phyloP scores from a whole-genome alignment of 2,797 vertebrate genomes.

The Tenualosa ilisha region DNA sequence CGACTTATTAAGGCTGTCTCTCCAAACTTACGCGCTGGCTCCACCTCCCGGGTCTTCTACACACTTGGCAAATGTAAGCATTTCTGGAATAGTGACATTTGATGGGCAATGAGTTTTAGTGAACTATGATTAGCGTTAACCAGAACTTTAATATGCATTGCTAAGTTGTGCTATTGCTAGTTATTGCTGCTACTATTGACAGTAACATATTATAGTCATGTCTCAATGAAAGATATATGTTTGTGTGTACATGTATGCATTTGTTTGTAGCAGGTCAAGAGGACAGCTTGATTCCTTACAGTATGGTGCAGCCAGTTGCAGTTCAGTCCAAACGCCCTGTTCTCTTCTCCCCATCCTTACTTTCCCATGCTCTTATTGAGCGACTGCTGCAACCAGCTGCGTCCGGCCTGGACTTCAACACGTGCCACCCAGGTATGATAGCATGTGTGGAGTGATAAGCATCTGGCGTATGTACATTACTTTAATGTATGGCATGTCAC shows the following conservation, averaged over 20 bases:
- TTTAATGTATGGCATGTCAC: not conserved
- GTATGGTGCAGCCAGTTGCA: constrained; percentile 80
- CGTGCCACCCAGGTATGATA: constrained; percentile 71
- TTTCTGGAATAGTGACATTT: not conserved
- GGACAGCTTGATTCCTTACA: constrained; percentile 84
- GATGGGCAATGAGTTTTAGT: too few species aligned
- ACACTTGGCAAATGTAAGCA: constrained; percentile 76
- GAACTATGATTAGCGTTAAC: too few species aligned
- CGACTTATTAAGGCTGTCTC: constrained; percentile 81
- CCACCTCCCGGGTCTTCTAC: constrained; percentile 68
- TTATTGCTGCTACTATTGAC: too few species aligned
- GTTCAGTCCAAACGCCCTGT: constrained; percentile 80
- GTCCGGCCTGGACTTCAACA: constrained; percentile 73
- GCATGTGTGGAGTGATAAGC: not conserved
- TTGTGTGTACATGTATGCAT: not conserved
- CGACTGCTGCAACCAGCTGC: constrained; percentile 81
- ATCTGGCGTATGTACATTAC: not conserved
- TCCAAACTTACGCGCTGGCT: constrained; percentile 59
- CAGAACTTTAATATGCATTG: too few species aligned
- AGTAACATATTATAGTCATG: too few species aligned
- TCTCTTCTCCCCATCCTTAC: constrained; percentile 83
- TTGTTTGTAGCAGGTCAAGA: constrained; percentile 66
- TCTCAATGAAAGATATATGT: too few species aligned
- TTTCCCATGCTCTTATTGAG: constrained; percentile 84
- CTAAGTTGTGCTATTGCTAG: too few species aligned